phyloP scores from a whole-genome alignment of 1,140 invertebrate species.

The Calosoma granatense region DNA sequence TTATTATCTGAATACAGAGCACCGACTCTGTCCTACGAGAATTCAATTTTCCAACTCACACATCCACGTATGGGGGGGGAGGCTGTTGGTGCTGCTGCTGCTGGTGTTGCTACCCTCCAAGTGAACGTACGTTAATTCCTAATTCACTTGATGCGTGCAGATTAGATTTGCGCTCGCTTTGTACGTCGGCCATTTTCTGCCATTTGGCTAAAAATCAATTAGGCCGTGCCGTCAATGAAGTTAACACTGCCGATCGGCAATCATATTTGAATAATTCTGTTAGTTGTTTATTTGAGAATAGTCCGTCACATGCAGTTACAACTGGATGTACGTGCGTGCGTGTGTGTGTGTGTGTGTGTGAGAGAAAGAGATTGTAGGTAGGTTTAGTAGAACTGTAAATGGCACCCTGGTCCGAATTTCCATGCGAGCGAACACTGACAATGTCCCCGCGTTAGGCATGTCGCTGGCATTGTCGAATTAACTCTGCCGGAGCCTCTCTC shows the following conservation, averaged over 20 bases:
- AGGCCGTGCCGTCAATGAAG: background rate
- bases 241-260: background rate
- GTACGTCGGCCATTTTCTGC: background rate
- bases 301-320: too few relatives aligned
- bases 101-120: too few relatives aligned
- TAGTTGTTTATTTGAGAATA: too few relatives aligned
- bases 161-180: slow-evolving; percentile 6
- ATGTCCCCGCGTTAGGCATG: too few relatives aligned
- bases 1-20: background rate
- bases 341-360: background rate
- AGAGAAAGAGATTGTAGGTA: background rate
- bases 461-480: background rate
- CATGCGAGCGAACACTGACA: background rate
- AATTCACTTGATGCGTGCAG: background rate
- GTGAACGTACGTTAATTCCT: background rate
- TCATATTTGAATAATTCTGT: slow-evolving; percentile 3
- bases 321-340: background rate
- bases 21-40: background rate
- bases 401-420: background rate
- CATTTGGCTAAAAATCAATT: slow-evolving; percentile 7
- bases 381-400: background rate
- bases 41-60: background rate
- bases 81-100: too few relatives aligned
- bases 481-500: background rate
- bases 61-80: background rate